These are phyloP conservation scores for Drosophila bifasciata DNA, from an alignment of 1,140 invertebrate genomes.

Conservation along the genomic window DNA sequence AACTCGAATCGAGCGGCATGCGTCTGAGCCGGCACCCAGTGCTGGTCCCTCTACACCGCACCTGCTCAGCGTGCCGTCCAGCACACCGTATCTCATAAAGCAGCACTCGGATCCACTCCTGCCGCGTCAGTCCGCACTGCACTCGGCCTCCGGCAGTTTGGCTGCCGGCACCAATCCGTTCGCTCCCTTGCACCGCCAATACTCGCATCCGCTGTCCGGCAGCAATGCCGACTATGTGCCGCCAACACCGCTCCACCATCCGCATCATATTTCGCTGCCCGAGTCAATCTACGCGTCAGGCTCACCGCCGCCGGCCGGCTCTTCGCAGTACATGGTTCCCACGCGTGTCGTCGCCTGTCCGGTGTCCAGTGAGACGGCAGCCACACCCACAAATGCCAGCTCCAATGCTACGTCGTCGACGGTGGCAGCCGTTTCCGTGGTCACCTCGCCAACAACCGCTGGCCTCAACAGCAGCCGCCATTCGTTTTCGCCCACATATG, in stretches of 20 bases:
- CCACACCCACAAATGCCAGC: slow-evolving; percentile 61
- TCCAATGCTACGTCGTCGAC: slow-evolving; percentile 36
- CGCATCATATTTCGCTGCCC: slow-evolving; percentile 79
- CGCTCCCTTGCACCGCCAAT: slow-evolving; percentile 85
- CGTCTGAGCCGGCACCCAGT: slow-evolving; percentile 86
- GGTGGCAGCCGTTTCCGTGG: slow-evolving; percentile 59
- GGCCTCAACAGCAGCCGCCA: slow-evolving; percentile 45
- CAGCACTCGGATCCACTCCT: slow-evolving; percentile 88
- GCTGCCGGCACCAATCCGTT: slow-evolving; percentile 78
- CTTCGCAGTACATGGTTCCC: slow-evolving; percentile 79
- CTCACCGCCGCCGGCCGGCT: slow-evolving; percentile 77
- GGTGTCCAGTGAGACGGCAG: slow-evolving; percentile 63
- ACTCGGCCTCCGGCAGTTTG: slow-evolving; percentile 78
- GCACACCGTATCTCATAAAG: slow-evolving; percentile 86
- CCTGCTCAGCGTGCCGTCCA: slow-evolving; percentile 86
- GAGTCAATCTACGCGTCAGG: slow-evolving; percentile 81
- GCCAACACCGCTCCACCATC: slow-evolving; percentile 69
- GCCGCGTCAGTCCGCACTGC: slow-evolving; percentile 85
- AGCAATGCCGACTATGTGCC: slow-evolving; percentile 61
- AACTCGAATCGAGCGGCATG: slow-evolving; percentile 86
- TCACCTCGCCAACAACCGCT: slow-evolving; percentile 56
- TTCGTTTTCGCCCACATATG: slow-evolving; percentile 67
- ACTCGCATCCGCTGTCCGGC: slow-evolving; percentile 84
- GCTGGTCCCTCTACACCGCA: slow-evolving; percentile 84
- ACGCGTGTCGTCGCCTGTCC: slow-evolving; percentile 63